Evolutionary conservation across 2,797 vertebrate species (phyloP), one percentile per base, ranked within the genome.

Genomic region (Gymnopithys bicolor): DNA sequence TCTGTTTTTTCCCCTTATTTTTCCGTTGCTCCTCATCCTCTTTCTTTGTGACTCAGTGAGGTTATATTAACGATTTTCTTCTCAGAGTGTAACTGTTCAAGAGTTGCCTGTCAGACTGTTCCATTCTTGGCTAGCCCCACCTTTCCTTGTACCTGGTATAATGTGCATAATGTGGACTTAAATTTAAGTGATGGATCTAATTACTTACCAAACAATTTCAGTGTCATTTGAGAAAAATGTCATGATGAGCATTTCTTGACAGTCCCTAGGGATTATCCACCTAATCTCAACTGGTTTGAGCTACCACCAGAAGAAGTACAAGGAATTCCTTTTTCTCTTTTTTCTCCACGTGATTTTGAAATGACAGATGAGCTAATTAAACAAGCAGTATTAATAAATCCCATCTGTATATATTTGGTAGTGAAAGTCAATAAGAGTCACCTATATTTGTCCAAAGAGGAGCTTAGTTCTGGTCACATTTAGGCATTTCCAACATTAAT

Each of bases 201-300:
- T 71, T 56, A 74, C 27, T 93, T 66, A 56, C 32, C 87, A 84
- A 75, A 84, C 19, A 87, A 83, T 93, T 95, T 91, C 63, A 73
- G 33, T 45, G 35, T 76, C 63, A 69, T 84, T 82, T 71, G 62
- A 88, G 56, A 68, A 80, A 41, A 92, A 79, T 56, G 13, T 81
- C 45, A 51, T 9, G 14, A 59, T 35, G 52, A 94, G 52, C 37
- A 74, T 60, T 93, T 67, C 67, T 66, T 35, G 59, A n/a, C 30
- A n/a, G 58, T 73, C 64, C 41, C 48, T 63, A 18, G 69, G 60
- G 62, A 93, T 12, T 69, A 62, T 60, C 45, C 32, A 3, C 46
- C 51, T n/a, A 60, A 27, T 89, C 69, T 93, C 35, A 79, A 58
- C 53, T 79, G 67, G 52, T 68, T 76, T 71, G 43, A 84, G n/a